Percentiles rank a stretch among this genome's conserved stretches.
These are phyloP conservation scores for Phrynosoma blainvillii DNA, from an alignment of 2,113 vertebrate species.

Conservation along the genomic window DNA sequence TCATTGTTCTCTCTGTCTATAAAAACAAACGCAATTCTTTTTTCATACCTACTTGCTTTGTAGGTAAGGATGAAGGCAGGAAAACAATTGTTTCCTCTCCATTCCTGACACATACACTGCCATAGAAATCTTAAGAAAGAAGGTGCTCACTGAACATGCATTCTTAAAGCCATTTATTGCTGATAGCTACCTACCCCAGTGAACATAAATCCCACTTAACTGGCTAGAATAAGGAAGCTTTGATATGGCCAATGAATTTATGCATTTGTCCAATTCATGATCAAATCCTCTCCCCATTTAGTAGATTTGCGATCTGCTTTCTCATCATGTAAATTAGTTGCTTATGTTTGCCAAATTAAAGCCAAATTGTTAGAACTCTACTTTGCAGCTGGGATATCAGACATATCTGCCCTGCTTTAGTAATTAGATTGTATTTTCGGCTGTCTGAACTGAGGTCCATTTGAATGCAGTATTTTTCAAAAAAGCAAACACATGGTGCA, in stretches of 20 bases:
- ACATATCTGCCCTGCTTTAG: conserved; percentile 9
- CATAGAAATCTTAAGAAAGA: conserved; percentile 40
- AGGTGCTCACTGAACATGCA: conserved; percentile 15
- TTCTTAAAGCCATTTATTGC: conserved; percentile 1
- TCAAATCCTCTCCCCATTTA: not conserved
- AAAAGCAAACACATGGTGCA: not conserved
- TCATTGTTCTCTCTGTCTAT: conserved; percentile 10
- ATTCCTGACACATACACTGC: not conserved
- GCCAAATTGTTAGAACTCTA: conserved; percentile 17
- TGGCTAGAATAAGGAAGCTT: not conserved
- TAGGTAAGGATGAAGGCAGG: not conserved
- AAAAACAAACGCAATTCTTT: not conserved
- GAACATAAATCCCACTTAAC: not conserved
- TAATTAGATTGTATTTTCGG: conserved; percentile 23
- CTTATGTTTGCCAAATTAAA: not conserved
- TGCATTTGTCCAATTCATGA: not conserved
- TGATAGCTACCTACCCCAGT: conserved; percentile 12
- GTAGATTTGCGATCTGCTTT: conserved; percentile 11
- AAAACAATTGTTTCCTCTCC: not conserved
- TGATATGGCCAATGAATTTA: not conserved
- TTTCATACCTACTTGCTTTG: not conserved
- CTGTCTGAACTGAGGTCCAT: not conserved
- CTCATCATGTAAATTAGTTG: conserved; percentile 17
- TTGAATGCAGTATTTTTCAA: not conserved
- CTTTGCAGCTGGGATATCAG: conserved; percentile 30